Base-by-base conservation (phyloP, 2,113 vertebrate genomes). In the Circaetus cinerascens region DNA sequence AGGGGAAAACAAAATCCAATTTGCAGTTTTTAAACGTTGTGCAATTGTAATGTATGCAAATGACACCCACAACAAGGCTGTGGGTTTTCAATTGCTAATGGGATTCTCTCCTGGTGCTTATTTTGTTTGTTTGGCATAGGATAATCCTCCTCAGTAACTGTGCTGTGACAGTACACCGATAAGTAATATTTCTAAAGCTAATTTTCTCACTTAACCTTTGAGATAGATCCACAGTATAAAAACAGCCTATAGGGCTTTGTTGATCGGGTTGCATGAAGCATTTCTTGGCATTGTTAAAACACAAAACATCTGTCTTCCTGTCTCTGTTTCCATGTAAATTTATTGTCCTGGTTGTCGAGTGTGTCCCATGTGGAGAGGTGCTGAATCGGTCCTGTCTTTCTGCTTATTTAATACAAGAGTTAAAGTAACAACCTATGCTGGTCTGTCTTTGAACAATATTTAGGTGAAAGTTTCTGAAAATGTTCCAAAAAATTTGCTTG, bases 11-110 rank as follows among this genome's bases (percentile, higher is more conserved):
- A 74, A 97, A 98, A 97, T 97, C 96, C 92, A 90, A 90, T 93
- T 92, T 97, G 93, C 92, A 79, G 69, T 53, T 97, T 98, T 97
- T 96, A 97, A 98, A 94, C 26, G 32, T 45, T 78, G 46, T 79
- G n/a, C 84, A 90, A 96, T 97, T 97, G 93, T 89, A 97, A 91
- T 98, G 32, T 95, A 98, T 97, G 93, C 94, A 96, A 98, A 97
- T 59, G 80, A 73, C 81, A 80, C 21, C 77, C 50, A 23, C 21
- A 55, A 60, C 66, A 91, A 88, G 86, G 94, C 80, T 2, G 4
- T 51, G 81, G n/a, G 75, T 75, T 96, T 95, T 85, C 68, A 79
- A 10, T 87, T 68, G 69, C 90, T 96, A 96, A 93, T 93, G 89
- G 91, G 78, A 68, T 96, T 97, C 95, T 97, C 64, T 95, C 89